Conservation (phyloP, 2,888 invertebrate species). For the Nycteola revayana region DNA sequence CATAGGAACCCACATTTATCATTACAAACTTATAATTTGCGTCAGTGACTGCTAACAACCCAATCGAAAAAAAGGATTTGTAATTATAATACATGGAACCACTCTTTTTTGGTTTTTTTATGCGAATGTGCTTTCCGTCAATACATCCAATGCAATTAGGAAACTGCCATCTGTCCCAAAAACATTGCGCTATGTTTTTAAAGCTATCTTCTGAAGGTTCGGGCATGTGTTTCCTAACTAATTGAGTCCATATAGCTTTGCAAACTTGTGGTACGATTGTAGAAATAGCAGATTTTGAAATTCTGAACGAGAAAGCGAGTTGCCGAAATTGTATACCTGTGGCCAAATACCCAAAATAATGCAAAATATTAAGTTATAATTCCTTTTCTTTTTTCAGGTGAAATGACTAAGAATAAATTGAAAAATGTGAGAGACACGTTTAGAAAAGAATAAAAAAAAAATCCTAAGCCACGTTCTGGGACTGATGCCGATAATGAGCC, state of each 20-base stretch:
- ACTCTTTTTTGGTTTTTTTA: constrained; percentile 1
- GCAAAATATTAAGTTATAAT: constrained; percentile 12
- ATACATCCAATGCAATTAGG: constrained; percentile 3
- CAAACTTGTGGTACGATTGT: constrained; percentile 26
- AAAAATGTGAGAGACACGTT: constrained; percentile 28
- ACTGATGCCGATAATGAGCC: constrained; percentile 20
- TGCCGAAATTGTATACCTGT: constrained; percentile 25
- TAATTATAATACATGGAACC: constrained; percentile 12
- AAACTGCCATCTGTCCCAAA: constrained; percentile 8
- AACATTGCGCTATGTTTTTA: constrained; percentile 19
- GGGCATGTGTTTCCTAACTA: constrained; percentile 19
- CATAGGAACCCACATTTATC: constrained; percentile 21
- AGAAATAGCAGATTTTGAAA: constrained; percentile 28
- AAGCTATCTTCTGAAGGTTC: constrained; percentile 16
- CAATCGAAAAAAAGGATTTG: constrained; percentile 18
- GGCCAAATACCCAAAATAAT: constrained; percentile 24
- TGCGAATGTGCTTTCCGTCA: constrained; percentile 2
- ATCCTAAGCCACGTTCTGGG: constrained; percentile 25
- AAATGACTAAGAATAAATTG: constrained; percentile 26
- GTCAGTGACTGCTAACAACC: constrained; percentile 17
- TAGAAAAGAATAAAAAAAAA: constrained; percentile 27
- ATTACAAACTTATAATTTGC: constrained; percentile 20
- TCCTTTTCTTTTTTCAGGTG: constrained; percentile 19
- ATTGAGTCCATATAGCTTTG: constrained; percentile 24
- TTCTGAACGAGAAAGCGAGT: constrained; percentile 24